Base-by-base conservation (phyloP, 2,888 invertebrate genomes). In the Orthonevra nobilis region DNA sequence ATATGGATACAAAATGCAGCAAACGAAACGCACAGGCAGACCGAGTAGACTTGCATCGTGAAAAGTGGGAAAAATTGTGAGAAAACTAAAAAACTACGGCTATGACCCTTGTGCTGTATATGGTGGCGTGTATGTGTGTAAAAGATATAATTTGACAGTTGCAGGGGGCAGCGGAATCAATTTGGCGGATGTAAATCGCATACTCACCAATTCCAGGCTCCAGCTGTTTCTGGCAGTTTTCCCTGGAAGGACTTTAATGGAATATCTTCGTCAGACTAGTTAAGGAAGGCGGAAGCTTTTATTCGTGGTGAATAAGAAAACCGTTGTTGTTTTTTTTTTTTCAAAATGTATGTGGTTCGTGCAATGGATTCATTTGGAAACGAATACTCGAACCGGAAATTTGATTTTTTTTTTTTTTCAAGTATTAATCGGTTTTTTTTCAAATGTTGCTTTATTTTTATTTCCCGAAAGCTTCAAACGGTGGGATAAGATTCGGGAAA, bases 201-300 rank as follows among this genome's bases (percentile, higher is more conserved):
- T 17, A 73, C 79, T 79, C 79, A 79, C 79, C 79, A 61, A 6
- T 50, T 73, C 17, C 79, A 73, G 72, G 4, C 44, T 73, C 17
- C 79, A 73, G 72, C 79, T 79, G 72, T 48, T 79, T 44, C 15
- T 50, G 19, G 28, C 36, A 15, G 38, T 20, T 6, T 12, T 36
- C 9, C 5, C n/a, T 52, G 15, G 32, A 44, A 44, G 38, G 30
- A 28, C 1, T 28, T 1, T 34, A n/a, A n/a, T 52, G 15, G 32
- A 44, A 44, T 28, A 20, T 19, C 1, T 28, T 1, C 26, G 34
- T 36, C 20, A 20, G 9, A 44, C 6, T n/a, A 14, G 10, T 19
- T 32, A 1, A 17, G 7, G 10, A 20, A 7, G 19, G 30, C 2
- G 12, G 9, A n/a, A 7, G 12, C 32, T 50, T 32, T 32, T 19